Evolutionary conservation across 2,888 invertebrate species (phyloP), one percentile per base, ranked within the genome.

Genomic region (Zhuqinia jingwanae): DNA sequence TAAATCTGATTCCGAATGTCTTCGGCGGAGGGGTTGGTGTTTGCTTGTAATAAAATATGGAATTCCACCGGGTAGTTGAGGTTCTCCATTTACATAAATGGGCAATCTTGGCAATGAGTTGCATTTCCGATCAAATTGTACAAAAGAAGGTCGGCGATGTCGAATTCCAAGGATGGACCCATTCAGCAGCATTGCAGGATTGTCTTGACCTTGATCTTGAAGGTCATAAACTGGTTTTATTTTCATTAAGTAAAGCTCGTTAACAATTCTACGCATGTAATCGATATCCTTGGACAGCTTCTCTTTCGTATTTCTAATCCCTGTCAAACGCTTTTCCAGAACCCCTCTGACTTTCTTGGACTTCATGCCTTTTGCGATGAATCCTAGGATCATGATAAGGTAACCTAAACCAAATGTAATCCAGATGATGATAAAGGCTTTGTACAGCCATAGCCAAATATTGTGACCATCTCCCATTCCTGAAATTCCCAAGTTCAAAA

Each of bases 381-480:
- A 97, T 0, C 96, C 96, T 90, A 97, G 94, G 65, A 97, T 95
- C 97, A 98, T 98, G 27, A 97, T 95, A 63, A 97, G 94, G 92
- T 98, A 98, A 0, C 97, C 97, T 88, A 98, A 94, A 0, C 98
- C 97, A 91, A 97, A 97, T 87, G 97, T 96, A 79, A 98, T 96
- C 98, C 98, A 98, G 30, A 96, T 92, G 45, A 97, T 95, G 0
- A 97, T 94, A 91, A 96, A 96, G 86, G 96, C 94, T 92, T 97
- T 95, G 93, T 98, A 98, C 1, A 95, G 93, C 88, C 92, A 92
- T n/a, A 91, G 56, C 91, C 91, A 91, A 25, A 89, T 50, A 45
- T 88, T 90, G 63, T 90, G 89, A 5, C 90, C 91, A 58, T 89
- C 88, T 27, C 91, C 90, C 89, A 89, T 89, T 76, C 90, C 90